These are phyloP conservation scores for Torymus texanus DNA, from an alignment of 2,888 invertebrate species.

Conservation along the genomic window DNA sequence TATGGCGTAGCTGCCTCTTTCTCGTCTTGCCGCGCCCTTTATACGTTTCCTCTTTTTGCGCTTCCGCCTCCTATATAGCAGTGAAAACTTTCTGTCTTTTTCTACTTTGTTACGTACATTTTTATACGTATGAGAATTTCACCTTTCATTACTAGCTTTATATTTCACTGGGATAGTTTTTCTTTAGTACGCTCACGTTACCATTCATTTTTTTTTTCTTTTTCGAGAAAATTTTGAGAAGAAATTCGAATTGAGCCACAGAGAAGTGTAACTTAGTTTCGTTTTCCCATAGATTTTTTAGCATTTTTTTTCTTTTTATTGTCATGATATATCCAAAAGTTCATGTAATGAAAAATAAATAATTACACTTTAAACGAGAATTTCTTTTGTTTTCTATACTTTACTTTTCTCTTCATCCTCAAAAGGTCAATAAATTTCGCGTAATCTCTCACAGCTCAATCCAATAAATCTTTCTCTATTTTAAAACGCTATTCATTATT, in stretches of 20 bases:
- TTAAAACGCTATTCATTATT: slow-evolving; percentile 54
- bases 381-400: slow-evolving; percentile 25
- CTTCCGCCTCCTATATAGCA: slow-evolving; percentile 49
- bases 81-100: slow-evolving; percentile 51
- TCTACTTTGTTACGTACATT: slow-evolving; percentile 56
- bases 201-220: slow-evolving; percentile 21
- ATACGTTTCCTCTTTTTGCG: slow-evolving; percentile 48
- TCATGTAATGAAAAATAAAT: slow-evolving; percentile 48
- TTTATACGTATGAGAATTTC: slow-evolving; percentile 56
- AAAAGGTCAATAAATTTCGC: slow-evolving; percentile 38
- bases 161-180: slow-evolving; percentile 53
- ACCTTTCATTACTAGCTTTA: slow-evolving; percentile 53
- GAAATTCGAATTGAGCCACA: slow-evolving; percentile 52
- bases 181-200: slow-evolving; percentile 48
- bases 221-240: slow-evolving; percentile 44
- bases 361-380: slow-evolving; percentile 39
- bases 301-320: slow-evolving; percentile 40
- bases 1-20: slow-evolving; percentile 45
- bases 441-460: slow-evolving; percentile 50
- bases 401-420: neutral
- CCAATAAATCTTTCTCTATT: slow-evolving; percentile 39
- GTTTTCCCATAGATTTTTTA: slow-evolving; percentile 36
- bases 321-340: slow-evolving; percentile 47
- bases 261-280: slow-evolving; percentile 44
- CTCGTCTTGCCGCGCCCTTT: slow-evolving; percentile 49